Base-by-base conservation (phyloP, 1,140 invertebrate species). In the Lerema accius region DNA sequence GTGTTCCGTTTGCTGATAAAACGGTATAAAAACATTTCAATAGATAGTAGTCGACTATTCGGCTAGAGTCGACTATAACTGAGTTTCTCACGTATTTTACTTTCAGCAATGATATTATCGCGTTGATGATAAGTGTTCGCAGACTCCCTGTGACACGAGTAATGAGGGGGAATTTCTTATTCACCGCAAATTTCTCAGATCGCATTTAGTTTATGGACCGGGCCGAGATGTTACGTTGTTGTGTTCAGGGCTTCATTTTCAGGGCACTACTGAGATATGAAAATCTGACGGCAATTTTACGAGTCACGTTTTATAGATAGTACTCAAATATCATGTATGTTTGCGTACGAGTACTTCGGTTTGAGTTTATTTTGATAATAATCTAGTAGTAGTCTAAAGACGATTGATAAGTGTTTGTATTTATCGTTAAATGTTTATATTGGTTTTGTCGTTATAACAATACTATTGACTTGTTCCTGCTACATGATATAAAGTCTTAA, bases 31-130 rank as follows among this genome's bases (percentile, higher is more conserved):
- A 48, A 59, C 56, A 59, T 59, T 59, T 48, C 56, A 37, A 48
- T 59, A 59, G 56, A 59, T 37, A 56, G 37, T 42, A 26, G 23
- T 48, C 11, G 23, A 32, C 17, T 55, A 26, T 11, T 48, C 11
- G 23, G 14, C 17, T 55, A 0, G 13, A 56, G 11, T 45, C 23
- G 53, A 72, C 65, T 68, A 53, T 68, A 63, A 69, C 69, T 56
- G 61, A 71, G 59, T 53, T 67, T 69, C 61, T 65, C 71, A 69
- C 67, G 73, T 74, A 77, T 73, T 73, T 71, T 68, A 74, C 67
- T 65, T 65, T 63, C 68, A 63, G 42, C 67, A 58, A 62, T 40
- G 69, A 69, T 73, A 71, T 37, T 67, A 74, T 77, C 71, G 74
- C 50, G 49, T 60, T 70, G 60, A 71, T 74, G 68, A 71, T 75